Base-by-base conservation (phyloP, 2,113 vertebrate genomes). In the Leptosomus discolor region DNA sequence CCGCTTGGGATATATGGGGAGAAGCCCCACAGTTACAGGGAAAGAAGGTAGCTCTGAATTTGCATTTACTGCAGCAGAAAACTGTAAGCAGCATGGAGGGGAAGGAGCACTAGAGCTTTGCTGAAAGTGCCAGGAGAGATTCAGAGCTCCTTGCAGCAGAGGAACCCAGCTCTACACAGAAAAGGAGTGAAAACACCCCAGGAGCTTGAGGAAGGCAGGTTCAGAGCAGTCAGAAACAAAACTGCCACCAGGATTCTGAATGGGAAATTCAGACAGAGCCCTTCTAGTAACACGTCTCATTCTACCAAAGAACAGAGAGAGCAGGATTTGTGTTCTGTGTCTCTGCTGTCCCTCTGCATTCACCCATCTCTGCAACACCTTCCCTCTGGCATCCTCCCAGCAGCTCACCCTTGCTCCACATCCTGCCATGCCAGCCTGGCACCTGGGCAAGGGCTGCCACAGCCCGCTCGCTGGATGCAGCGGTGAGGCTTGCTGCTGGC, bases 401-500 rank as follows among this genome's bases (percentile, higher is more conserved):
- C 3, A 46, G 48, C 16, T 11, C 63, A 64, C 48, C 45, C 54
- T 53, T 41, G 50, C 41, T 76, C 54, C 39, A n/a, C 34, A 39
- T 16, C 39, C 76, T 26, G n/a, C 74, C 5, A 4, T 8, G 20
- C 57, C 50, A 30, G 22, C 68, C 53, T 37, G 84, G 71, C 29
- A 41, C 12, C 30, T 23, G 34, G 65, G 37, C 46, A 53, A 74
- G 89, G 30, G 53, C 26, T 69, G 54, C 26, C 36, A 46, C 0
- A 2, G 18, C 15, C 18, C n/a, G n/a, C n/a, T n/a, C 3, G 2
- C 43, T 39, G 81, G 58, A 56, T 5, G 45, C 41, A 54, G 73
- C 5, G 1, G 6, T 37, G 21, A 39, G 19, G 60, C 34, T 61
- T 2, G 1, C 41, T 36, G 58, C 23, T 0, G 0, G 34, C 17